Evolutionary conservation across 1,140 invertebrate species (phyloP), one percentile per base, ranked within the genome.

Genomic region (Carposina sasakii): DNA sequence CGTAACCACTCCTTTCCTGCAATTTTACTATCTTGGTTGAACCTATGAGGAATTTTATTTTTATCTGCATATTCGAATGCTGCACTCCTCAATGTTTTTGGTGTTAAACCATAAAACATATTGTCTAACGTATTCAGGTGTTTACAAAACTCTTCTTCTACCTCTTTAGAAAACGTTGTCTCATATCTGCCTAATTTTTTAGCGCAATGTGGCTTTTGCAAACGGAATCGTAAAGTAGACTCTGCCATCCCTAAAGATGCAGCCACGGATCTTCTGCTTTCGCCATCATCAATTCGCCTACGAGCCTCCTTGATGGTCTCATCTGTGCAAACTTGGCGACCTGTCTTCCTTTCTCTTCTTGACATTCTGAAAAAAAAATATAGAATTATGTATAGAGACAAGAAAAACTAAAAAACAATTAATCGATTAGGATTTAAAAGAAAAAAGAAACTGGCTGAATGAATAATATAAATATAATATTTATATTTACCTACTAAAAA

Each of bases 1-100:
- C 37, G 17, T 9, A 54, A 20, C 56, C 56, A 59, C 8, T 54
- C 51, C n/a, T 39, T 30, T 16, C 52, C 56, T 30, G 56, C 56
- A 28, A 42, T 19, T 54, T 54, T 48, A 13, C 31, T 23, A 13
- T 41, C 19, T 33, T 23, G 15, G 23, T 53, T 49, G 20, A 58
- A 58, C 22, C 48, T 49, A 21, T 58, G 23, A 22, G 15, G 6
- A 4, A 54, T 48, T 15, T 51, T 51, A 44, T 58, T 39, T 20
- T 15, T 40, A 31, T 31, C 37, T 30, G 56, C 51, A 48, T 33
- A 58, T n/a, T 50, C 51, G 22, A 21, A 39, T 8, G 20, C 20
- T 20, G 22, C 5, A 17, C 5, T 16, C 4, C 19, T 3, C 15
- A 37, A 19, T 10, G 17, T 19, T 20, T 37, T 17, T 37, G 19